Percentiles rank a stretch among this genome's conserved stretches.
Conservation (phyloP, 2,888 invertebrate species). For the Himalopsyche anomala region DNA sequence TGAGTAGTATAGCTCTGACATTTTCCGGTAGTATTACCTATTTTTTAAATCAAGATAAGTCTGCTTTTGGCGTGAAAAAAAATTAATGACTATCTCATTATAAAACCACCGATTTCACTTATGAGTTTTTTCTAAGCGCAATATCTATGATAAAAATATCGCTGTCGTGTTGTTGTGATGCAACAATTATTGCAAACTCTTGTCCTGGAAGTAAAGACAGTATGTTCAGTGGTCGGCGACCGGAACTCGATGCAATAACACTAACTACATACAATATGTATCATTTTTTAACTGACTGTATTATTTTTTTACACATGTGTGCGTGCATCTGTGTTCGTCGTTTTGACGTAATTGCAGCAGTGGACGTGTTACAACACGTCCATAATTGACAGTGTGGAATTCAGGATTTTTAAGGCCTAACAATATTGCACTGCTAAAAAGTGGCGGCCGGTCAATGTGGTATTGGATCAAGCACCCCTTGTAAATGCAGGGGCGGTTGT, state of each 20-base stretch:
- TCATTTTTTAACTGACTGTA: background rate
- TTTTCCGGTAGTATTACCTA: background rate
- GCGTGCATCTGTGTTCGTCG: conserved; percentile 34
- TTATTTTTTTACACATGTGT: conserved; percentile 26
- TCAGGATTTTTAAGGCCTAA: background rate
- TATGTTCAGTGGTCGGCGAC: conserved; percentile 17
- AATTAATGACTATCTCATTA: background rate
- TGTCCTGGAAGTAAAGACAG: conserved; percentile 34
- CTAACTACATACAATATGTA: background rate
- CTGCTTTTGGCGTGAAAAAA: too few species aligned
- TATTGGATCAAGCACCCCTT: too few species aligned
- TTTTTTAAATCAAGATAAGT: background rate
- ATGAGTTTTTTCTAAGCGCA: background rate
- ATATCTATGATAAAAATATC: conserved; percentile 4
- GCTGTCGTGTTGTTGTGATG: background rate
- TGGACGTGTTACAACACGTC: conserved; percentile 30
- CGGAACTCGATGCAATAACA: conserved; percentile 20
- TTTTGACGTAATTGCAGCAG: conserved; percentile 13
- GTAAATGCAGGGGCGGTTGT: too few species aligned
- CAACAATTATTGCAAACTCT: conserved; percentile 1
- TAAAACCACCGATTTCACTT: conserved; percentile 4
- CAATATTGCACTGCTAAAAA: background rate
- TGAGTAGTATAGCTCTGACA: background rate
- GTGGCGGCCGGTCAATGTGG: too few species aligned
- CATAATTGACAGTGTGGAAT: background rate